Base-by-base conservation (phyloP, 2,888 invertebrate species). In the Physocephala rufipes region DNA sequence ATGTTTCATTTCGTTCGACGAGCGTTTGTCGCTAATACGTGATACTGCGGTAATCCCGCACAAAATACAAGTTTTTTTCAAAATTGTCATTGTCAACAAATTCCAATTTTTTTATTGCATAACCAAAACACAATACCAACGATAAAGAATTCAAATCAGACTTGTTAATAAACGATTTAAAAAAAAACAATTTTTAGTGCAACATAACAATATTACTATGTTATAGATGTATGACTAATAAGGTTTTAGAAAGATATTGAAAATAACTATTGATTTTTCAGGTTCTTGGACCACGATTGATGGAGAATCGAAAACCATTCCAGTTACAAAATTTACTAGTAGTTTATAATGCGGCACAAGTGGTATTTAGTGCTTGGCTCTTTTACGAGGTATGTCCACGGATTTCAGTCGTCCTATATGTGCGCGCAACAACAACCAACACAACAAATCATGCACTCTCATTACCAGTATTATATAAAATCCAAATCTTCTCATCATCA, bases 221-320 rank as follows among this genome's bases (percentile, higher is more conserved):
- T n/a, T n/a, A n/a, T n/a, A n/a, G n/a, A n/a, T n/a, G n/a, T n/a
- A n/a, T n/a, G n/a, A n/a, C n/a, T n/a, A n/a, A n/a, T n/a, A n/a
- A n/a, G n/a, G n/a, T 28, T 62, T 62, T 62, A 62, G 2, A 62
- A 62, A 62, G 16, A 12, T 26, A n/a, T n/a, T n/a, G n/a, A n/a
- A n/a, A n/a, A n/a, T n/a, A 45, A 59, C 47, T 26, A 9, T 47
- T 30, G 36, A 45, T 45, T 24, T 75, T 88, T 87, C 74, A 92
- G 91, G 91, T 93, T 84, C 85, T 94, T 84, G 96, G 96, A 74
- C 96, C 96, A 79, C 90, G 91, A 86, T 87, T 94, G 83, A 97
- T 97, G 97, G 93, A 94, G 87, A 93, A 94, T 88, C 91, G 96
- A 82, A 94, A 95, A 88, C 95, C 96, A 76, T 91, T 93, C 87